Base-by-base conservation (phyloP, 2,888 invertebrate species). In the Meiosimyza platycephala region DNA sequence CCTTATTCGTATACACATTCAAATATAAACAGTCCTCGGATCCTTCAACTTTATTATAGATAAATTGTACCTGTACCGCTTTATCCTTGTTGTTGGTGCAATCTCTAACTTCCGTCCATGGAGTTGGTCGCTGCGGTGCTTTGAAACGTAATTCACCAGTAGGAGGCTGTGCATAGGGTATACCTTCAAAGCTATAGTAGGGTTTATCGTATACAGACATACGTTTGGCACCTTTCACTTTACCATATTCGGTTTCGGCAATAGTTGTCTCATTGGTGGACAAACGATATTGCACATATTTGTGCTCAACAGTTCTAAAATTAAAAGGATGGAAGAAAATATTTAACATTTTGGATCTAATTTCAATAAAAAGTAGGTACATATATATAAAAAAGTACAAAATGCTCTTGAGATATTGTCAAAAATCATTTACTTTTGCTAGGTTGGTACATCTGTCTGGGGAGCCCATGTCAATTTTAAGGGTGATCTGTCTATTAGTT, bases 11-110 rank as follows among this genome's bases (percentile, higher is more conserved):
- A 69, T 81, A 87, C 47, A 90, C 87, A 81, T 89, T 90, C 11
- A 90, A 79, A 78, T 88, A 88, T n/a, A 90, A 82, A 75, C 90
- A 90, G 78, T 90, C 89, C 82, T 90, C 90, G 48, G 84, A 81
- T 9, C 90, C 90, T 60, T 88, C 84, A 7, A 86, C 77, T 76
- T 84, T 82, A 54, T 86, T 79, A 22, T 75, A 76, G 6, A 86
- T 78, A 1, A 83, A 77, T 48, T 87, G 81, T 71, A 80, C 80
- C 76, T 88, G 87, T 55, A 86, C 80, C 47, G 86, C 80, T 74
- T 82, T 80, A 15, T 83, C 81, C 64, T 83, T 84, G 66, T 84
- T 74, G 50, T 81, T 78, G 3, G 84, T 83, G 15, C 88, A 88
- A 74, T 90, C 88, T 70, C 84, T 78, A 1, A 88, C 74, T 6